Conservation (phyloP, 2,113 vertebrate species). For the Abramis brama region DNA sequence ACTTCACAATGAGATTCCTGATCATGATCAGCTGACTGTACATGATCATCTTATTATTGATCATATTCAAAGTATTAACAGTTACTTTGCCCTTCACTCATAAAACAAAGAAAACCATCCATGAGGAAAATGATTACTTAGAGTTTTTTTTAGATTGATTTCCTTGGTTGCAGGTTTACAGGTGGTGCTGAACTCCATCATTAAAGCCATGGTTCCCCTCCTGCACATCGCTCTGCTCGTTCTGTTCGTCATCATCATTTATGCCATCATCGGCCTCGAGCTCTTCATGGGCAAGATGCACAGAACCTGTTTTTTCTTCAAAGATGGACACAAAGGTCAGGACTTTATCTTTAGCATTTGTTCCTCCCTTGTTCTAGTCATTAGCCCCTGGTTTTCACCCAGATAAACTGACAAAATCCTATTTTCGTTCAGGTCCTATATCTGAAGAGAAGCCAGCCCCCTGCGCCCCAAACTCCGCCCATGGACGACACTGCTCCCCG, state of each 20-base stretch:
- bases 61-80: not conserved
- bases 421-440: constrained; percentile 57
- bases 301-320: constrained; percentile 86
- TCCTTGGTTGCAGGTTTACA: constrained; percentile 86
- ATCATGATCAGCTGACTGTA: not conserved
- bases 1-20: not conserved
- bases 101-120: not conserved
- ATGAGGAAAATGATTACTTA: not conserved
- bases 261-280: constrained; percentile 97
- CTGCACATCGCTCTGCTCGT: constrained; percentile 97
- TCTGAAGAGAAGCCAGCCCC: constrained; percentile 90
- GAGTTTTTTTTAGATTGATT: not conserved
- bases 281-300: constrained; percentile 99
- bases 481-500: constrained; percentile 85
- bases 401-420: not conserved
- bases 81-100: not conserved
- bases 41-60: not conserved
- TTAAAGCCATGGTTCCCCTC: constrained; percentile 99
- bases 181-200: constrained; percentile 99
- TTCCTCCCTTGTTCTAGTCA: not conserved
- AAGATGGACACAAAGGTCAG: constrained; percentile 80
- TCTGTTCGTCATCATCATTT: constrained; percentile 99
- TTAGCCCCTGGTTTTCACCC: not conserved
- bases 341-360: too few relatives aligned
- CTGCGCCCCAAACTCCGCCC: constrained; percentile 83